A percentile compares a stretch with the other conserved stretches of the same genome.
Conservation (phyloP, 2,888 invertebrate species). For the Drosophila dives region DNA sequence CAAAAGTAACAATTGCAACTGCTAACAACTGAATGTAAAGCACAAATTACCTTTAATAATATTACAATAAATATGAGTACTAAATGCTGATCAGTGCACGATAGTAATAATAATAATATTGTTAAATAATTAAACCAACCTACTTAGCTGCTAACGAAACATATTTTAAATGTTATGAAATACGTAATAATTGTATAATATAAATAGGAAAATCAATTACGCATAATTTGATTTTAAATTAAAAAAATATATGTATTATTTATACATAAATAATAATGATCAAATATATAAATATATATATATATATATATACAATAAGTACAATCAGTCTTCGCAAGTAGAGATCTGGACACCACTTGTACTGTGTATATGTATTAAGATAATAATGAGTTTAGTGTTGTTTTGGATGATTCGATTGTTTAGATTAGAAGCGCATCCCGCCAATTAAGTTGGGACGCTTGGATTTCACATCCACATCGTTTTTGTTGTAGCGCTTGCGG, state of each 20-base stretch:
- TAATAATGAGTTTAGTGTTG: not conserved
- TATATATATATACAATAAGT: slow-evolving; percentile 2
- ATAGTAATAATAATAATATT: slow-evolving; percentile 1
- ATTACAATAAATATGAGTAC: slow-evolving; percentile 5
- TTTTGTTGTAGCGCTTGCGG: slow-evolving; percentile 2
- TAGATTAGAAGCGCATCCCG: slow-evolving; percentile 8
- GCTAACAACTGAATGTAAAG: not conserved
- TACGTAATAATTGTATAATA: not conserved
- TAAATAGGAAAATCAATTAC: not conserved
- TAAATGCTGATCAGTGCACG: not conserved
- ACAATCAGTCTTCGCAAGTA: slow-evolving; percentile 14
- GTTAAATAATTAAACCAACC: not conserved
- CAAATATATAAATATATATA: slow-evolving; percentile 5
- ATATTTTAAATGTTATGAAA: not conserved
- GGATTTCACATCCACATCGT: not conserved
- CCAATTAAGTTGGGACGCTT: slow-evolving; percentile 2
- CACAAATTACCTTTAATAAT: not conserved
- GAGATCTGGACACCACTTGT: slow-evolving; percentile 12
- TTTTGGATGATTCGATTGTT: slow-evolving; percentile 3
- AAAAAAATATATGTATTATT: not conserved
- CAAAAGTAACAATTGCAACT: slow-evolving; percentile 8
- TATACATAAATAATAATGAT: slow-evolving; percentile 4
- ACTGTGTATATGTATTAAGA: not conserved
- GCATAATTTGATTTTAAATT: not conserved
- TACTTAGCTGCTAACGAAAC: not conserved